Evolutionary conservation across 2,888 invertebrate species (phyloP), one percentile per base, ranked within the genome.

Genomic region (Exephanes ischioxanthus): DNA sequence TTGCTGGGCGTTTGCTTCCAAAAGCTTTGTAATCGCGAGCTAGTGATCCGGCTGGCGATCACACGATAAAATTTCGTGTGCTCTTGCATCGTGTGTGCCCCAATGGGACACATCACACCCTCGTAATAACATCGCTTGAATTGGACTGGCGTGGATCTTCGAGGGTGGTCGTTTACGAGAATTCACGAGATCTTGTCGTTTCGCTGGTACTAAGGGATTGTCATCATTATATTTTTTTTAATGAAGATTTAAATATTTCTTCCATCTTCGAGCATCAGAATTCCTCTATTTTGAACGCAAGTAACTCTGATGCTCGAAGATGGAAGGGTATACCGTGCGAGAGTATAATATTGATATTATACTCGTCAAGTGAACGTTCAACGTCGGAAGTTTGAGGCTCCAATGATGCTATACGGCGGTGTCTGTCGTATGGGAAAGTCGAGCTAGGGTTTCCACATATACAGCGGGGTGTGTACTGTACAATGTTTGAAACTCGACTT

Each of bases 1-100:
- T 77, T 80, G 58, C 63, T 66, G 80, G 76, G 61, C 37, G 51
- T 30, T 30, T 26, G 30, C n/a, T 16, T 30, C 16, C 63, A 33
- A 63, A 63, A 63, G 30, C 63, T 63, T 63, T 63, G 63, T 63
- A 33, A 30, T 63, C 33, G 33, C 63, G 63, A 33, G n/a, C 33
- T 16, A 5, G 63, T 63, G 33, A 63, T 63, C 63, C 63, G n/a
- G 63, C 30, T 16, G n/a, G 16, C 33, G 63, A 63, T 6, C 63
- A 33, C 63, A 33, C 30, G 63, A 16, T 16, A 7, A 63, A 63
- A 63, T 58, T 22, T 58, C 51, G 45, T 48, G 51, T 51, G 33
- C 53, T 58, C 16, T 68, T 22, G 45, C 45, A 26, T 33, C 63
- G 63, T n/a, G 33, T 63, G n/a, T 16, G 45, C 16, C 58, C 58